phyloP scores from a whole-genome alignment of 2,113 vertebrate species.

The Scomber colias region DNA sequence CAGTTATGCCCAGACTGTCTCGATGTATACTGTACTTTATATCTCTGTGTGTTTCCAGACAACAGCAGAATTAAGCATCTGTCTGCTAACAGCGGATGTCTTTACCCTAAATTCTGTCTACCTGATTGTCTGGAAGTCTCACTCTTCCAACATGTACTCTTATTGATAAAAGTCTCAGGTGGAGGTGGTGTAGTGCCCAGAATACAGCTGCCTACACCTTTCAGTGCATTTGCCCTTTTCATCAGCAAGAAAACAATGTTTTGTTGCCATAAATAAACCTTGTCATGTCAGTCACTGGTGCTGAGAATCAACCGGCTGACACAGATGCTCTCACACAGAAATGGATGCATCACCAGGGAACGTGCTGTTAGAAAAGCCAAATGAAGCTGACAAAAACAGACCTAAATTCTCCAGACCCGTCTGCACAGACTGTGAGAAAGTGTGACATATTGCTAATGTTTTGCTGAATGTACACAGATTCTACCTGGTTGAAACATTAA shows the following conservation, averaged over 20 bases:
- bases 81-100: conserved; percentile 13
- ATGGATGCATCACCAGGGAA: conserved; percentile 22
- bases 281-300: conserved; percentile 1
- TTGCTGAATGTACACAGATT: background rate
- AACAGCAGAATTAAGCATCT: conserved; percentile 32
- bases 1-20: conserved; percentile 49
- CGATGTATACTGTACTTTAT: conserved; percentile 39
- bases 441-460: background rate
- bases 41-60: conserved; percentile 35
- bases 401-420: background rate
- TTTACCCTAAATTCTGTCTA: conserved; percentile 22
- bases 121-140: background rate
- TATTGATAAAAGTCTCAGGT: background rate
- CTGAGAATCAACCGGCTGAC: conserved; percentile 36
- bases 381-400: conserved; percentile 32
- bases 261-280: conserved; percentile 53
- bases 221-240: conserved; percentile 59
- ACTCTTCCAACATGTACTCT: background rate
- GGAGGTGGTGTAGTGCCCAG: background rate
- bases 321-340: conserved; percentile 8
- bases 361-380: conserved; percentile 8
- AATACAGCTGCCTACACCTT: conserved; percentile 27
- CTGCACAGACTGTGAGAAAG: conserved; percentile 4
- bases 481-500: background rate
- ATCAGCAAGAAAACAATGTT: conserved; percentile 46